Percentiles rank a stretch among this genome's conserved stretches.
Evolutionary conservation across 2,797 vertebrate species (phyloP).

Genomic region (Mycteria americana): DNA sequence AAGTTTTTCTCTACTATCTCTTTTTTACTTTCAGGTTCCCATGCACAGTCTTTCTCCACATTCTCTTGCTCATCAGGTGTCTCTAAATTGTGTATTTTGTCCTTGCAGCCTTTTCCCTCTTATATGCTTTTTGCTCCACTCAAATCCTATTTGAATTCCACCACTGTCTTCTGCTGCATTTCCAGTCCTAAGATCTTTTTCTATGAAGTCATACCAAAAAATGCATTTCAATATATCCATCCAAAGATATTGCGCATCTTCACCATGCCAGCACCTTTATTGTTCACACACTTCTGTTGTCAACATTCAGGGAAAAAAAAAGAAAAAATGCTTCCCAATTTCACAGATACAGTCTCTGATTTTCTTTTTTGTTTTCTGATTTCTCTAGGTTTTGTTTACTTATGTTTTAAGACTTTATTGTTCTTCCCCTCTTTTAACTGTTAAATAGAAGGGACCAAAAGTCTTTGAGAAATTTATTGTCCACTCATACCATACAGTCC

Average conservation of each 20-base stretch:
- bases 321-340: accelerated
- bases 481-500: not conserved
- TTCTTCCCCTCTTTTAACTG: not conserved
- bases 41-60: not conserved
- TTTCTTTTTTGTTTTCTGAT: not conserved
- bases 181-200: not conserved
- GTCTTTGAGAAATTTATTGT: not conserved
- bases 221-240: not conserved
- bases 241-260: not conserved
- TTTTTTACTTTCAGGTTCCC: not conserved
- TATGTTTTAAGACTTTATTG: not conserved
- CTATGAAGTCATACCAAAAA: not conserved
- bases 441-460: not conserved
- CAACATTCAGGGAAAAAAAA: too few relatives aligned
- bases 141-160: not conserved
- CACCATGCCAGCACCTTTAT: not conserved
- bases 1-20: not conserved
- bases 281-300: not conserved
- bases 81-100: not conserved
- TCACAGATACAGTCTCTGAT: not conserved
- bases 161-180: not conserved
- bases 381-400: not conserved
- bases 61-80: not conserved
- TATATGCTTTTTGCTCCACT: not conserved
- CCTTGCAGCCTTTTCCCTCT: not conserved